Evolutionary conservation across 2,797 vertebrate genomes (phyloP), one percentile per base, ranked within the genome.

Genomic region (Hirundo rustica): DNA sequence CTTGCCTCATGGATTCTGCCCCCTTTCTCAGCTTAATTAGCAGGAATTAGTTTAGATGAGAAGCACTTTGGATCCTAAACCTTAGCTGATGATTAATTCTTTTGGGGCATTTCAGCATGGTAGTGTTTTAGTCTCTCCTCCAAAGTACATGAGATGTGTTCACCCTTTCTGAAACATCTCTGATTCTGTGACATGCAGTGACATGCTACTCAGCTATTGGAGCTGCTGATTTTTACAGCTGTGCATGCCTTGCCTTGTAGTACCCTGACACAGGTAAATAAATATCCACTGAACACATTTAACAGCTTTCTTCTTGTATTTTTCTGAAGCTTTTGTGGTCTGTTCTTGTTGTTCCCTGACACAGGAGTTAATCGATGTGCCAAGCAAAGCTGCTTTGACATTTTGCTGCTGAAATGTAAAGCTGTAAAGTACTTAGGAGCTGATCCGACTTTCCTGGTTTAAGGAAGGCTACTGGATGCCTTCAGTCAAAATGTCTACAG

Each of bases 351-450:
- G 15, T 62, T 93, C 60, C 50, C 42, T 64, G 54, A 32, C 38
- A 42, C 2, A 2, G 36, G 60, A 92, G n/a, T 78, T 72, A 73
- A 83, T n/a, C 0, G 0, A 51, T 12, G 17, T 2, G 4, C n/a
- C 53, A 80, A 42, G 25, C 27, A 91, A 83, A 91, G 68, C 60
- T 85, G 55, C 74, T 91, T 84, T 67, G 44, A 48, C 78, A 64
- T n/a, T 73, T 58, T 26, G 12, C 57, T 91, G 36, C 60, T 80
- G 42, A 81, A 85, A 68, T 19, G 32, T n/a, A 83, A 91, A 83
- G 54, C 71, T 87, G 40, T 53, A 70, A 81, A 76, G 34, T 22
- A 71, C 74, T 84, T 54, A 70, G 23, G 61, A 74, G 36, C 6
- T 77, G 34, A 60, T 77, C 87, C 7, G 23, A 40, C 17, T 77